Evolutionary conservation across 64 coral and sea anemone species (phyloP).

Genomic region (Porites australiensis): DNA sequence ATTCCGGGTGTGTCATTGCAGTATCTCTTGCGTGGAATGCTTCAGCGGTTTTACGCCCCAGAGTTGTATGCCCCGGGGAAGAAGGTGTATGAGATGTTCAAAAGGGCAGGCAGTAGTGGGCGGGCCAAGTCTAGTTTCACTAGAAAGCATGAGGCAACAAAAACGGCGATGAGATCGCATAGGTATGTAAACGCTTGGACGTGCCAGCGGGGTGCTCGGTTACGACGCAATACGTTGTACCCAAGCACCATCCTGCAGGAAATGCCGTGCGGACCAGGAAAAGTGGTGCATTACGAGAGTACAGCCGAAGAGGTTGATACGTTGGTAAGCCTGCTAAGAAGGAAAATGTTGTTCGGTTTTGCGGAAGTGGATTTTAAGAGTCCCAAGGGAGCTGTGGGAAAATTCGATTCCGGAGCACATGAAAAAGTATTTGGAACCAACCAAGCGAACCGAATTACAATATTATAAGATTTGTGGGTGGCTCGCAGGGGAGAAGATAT

Average conservation of each 20-base stretch:
- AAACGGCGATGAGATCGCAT: constrained; percentile 34
- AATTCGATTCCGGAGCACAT: constrained; percentile 38
- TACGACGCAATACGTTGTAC: constrained; percentile 67
- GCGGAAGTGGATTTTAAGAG: constrained; percentile 45
- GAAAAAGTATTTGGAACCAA: constrained; percentile 22
- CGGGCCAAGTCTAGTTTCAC: constrained; percentile 43
- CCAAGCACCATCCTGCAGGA: constrained; percentile 19
- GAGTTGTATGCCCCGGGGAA: constrained; percentile 27
- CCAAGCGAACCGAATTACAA: constrained; percentile 28
- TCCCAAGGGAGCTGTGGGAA: background rate
- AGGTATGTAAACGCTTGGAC: constrained; percentile 3
- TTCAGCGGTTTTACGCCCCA: background rate
- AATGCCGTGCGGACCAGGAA: constrained; percentile 60
- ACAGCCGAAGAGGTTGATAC: background rate
- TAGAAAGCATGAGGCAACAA: constrained; percentile 7
- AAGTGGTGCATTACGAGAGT: background rate
- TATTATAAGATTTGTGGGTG: constrained; percentile 19
- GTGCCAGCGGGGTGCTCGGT: constrained; percentile 34
- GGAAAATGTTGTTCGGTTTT: constrained; percentile 19
- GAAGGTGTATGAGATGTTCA: constrained; percentile 13
- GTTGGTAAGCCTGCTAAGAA: background rate
- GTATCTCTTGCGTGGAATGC: constrained; percentile 39
- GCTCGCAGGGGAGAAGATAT: constrained; percentile 44
- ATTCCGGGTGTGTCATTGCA: constrained; percentile 45
- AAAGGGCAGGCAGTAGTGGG: constrained; percentile 9